Base-by-base conservation (phyloP, 2,797 vertebrate genomes). In the Diglossa cyanea region DNA sequence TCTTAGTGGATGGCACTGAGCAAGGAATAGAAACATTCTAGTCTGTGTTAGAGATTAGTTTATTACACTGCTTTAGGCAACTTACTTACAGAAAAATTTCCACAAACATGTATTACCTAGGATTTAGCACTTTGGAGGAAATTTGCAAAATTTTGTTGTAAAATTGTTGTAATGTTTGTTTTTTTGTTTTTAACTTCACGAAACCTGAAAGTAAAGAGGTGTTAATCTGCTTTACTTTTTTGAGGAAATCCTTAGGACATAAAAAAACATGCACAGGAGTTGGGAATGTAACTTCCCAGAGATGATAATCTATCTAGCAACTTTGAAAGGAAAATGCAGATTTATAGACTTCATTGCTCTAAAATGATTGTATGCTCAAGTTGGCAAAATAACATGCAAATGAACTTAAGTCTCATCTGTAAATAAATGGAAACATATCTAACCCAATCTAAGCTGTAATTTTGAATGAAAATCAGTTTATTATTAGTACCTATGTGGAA, bases 81-180 rank as follows among this genome's bases (percentile, higher is more conserved):
- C 3, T 26, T 28, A 3, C 7, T 21, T 57, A 44, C 3, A 73
- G 28, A 74, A 66, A 48, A 40, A 44, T 3, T 20, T 26, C 6
- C 45, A 13, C 3, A 17, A 8, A 31, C 2, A 5, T 2, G 6
- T 8, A 25, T 23, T 54, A 42, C 3, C 18, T 23, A 30, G 16
- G 7, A 62, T 80, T 90, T 73, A 72, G 53, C 12, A 14, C 2
- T 33, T 45, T 8, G 23, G 28, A 50, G 25, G 66, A 13, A 57
- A 80, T 45, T 30, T 70, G 11, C 33, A 79, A 75, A 31, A 65
- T 58, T 53, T 45, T 57, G 7, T 30, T 68, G 7, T 48, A 78
- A 72, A 39, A 53, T 54, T 48, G 13, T 42, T 73, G 6, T 30
- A 78, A 63, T 17, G 24, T 66, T 45, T 45, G 2, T 16, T 23